Percentiles rank a stretch among this genome's conserved stretches.
phyloP scores from a whole-genome alignment of 1,140 invertebrate species.

The Dufourea novaeangliae region DNA sequence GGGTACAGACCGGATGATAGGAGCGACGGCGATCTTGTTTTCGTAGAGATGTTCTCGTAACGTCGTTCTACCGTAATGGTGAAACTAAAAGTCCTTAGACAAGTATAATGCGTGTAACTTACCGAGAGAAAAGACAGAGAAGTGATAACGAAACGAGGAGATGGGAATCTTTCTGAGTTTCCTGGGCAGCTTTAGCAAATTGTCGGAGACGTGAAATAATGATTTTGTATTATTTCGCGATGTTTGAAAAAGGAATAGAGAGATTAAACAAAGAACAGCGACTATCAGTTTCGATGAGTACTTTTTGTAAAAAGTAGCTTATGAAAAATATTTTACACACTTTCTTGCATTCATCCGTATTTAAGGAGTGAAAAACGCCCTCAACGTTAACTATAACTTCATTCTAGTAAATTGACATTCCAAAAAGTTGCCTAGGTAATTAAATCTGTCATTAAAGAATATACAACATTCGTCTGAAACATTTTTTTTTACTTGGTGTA shows the following conservation, averaged over 20 bases:
- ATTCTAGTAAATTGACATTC: too few species aligned
- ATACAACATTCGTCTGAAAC: too few species aligned
- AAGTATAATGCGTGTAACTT: slow-evolving; percentile 4
- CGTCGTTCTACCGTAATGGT: not conserved
- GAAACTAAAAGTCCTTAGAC: not conserved
- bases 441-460: too few species aligned
- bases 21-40: not conserved
- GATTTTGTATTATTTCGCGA: slow-evolving; percentile 53
- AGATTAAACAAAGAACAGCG: slow-evolving; percentile 1
- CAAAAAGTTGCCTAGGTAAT: too few species aligned
- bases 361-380: too few species aligned
- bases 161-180: not conserved
- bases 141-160: too few species aligned
- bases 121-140: not conserved
- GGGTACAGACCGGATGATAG: not conserved
- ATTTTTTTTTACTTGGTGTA: too few species aligned
- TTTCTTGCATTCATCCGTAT: too few species aligned
- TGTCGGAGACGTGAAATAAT: slow-evolving; percentile 40
- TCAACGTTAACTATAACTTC: not conserved
- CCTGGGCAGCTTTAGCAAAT: slow-evolving; percentile 44
- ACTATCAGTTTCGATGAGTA: not conserved
- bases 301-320: too few species aligned
- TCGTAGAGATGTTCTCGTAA: not conserved
- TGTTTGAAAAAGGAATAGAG: slow-evolving; percentile 15
- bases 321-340: too few species aligned